These are phyloP conservation scores for Pterocles burchelli DNA, from an alignment of 2,113 vertebrate species.

Conservation along the genomic window DNA sequence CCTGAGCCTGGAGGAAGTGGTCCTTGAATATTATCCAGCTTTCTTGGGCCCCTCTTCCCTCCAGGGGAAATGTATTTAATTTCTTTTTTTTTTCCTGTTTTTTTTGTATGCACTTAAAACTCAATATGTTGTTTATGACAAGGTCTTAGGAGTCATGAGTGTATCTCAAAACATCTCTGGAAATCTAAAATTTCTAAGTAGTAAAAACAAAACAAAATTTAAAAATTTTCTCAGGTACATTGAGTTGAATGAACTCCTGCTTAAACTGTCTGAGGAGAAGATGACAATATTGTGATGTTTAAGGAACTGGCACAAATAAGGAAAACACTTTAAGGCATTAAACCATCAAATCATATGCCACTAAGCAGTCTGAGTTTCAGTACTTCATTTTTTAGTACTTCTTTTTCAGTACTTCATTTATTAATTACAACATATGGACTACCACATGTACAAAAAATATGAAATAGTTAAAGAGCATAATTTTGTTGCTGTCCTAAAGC, in stretches of 20 bases:
- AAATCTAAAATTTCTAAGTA: not conserved
- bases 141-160: not conserved
- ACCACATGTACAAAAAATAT: not conserved
- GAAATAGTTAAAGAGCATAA: not conserved
- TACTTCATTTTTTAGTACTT: not conserved
- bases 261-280: not conserved
- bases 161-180: not conserved
- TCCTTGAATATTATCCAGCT: too few species aligned
- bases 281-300: not conserved
- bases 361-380: not conserved
- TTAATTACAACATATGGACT: not conserved
- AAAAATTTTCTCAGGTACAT: not conserved
- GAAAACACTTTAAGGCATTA: not conserved
- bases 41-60: too few species aligned
- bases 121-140: not conserved
- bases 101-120: not conserved
- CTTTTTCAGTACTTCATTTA: not conserved
- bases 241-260: not conserved
- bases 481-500: not conserved
- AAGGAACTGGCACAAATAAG: not conserved
- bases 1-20: too few species aligned
- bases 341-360: not conserved
- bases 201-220: not conserved
- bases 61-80: too few species aligned
- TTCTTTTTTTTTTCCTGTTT: not conserved